Evolutionary conservation across 2,888 invertebrate genomes (phyloP), one percentile per base, ranked within the genome.

Genomic region (Metalampra italica): DNA sequence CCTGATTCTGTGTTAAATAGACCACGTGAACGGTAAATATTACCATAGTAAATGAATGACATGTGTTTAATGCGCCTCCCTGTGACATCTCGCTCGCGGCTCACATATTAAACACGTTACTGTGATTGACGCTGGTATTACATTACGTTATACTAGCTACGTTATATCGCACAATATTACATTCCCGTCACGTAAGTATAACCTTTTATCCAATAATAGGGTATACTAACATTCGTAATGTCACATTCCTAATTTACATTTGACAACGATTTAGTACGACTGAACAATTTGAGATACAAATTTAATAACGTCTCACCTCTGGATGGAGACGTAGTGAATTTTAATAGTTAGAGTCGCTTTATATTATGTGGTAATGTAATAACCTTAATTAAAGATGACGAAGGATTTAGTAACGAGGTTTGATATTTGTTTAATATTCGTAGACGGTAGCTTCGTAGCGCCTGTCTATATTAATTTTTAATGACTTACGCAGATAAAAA

Each of bases 191-290:
- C 43, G 47, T 40, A 39, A 40, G 29, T 44, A 34, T 40, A 40
- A 62, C 78, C 72, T 79, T 80, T 78, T 81, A 82, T 78, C 83
- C 79, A 78, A 85, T 80, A 79, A 78, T 60, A 80, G 15, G 37
- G 7, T 36, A 22, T 29, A 38, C n/a, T 40, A 30, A 75, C 71
- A 77, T 75, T 75, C 66, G 70, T 68, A 75, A 78, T 71, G 77
- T 81, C 76, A 71, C 66, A 76, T 71, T 75, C 72, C 72, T 76
- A 79, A 80, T 84, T 81, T 79, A 67, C 68, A 66, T 74, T 67
- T 78, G 77, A 78, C 75, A 69, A 62, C 69, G 71, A 72, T 73
- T 76, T 71, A 61, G 59, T 66, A 68, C 67, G 67, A 70, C 62
- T 66, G 68, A 68, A 66, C 68, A 71, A 69, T 69, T 69, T 70